Evolutionary conservation across 2,113 vertebrate genomes (phyloP).

Genomic region (Labeo rohita): DNA sequence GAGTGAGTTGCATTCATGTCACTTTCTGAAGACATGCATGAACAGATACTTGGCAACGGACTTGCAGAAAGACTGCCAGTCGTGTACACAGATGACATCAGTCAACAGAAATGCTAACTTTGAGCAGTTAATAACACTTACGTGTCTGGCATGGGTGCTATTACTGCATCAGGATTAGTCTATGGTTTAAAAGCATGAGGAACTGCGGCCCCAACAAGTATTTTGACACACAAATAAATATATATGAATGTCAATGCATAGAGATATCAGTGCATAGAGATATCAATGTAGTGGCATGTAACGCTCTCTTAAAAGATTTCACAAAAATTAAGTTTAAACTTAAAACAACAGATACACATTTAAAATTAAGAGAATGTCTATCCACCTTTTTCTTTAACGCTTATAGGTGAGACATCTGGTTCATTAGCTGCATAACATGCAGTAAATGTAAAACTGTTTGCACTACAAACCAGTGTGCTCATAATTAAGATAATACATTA

Average conservation of each 20-base stretch:
- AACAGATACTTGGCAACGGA: conserved; percentile 44
- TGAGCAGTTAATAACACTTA: conserved; percentile 1
- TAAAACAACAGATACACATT: neutral
- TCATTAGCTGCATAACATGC: no score
- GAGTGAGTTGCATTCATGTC: conserved; percentile 34
- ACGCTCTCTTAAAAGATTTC: neutral
- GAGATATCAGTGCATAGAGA: neutral
- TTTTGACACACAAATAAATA: neutral
- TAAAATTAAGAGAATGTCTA: neutral
- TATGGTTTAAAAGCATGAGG: neutral
- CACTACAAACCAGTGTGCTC: no score
- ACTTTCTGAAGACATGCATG: conserved; percentile 33
- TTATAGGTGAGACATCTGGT: no score
- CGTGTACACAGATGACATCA: conserved; percentile 40
- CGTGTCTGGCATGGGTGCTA: conserved; percentile 7
- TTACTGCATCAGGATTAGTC: neutral
- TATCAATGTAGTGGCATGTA: neutral
- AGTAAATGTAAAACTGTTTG: no score
- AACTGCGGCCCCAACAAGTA: neutral
- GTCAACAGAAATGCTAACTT: conserved; percentile 37
- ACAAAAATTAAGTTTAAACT: neutral
- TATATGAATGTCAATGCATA: neutral
- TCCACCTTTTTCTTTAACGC: no score
- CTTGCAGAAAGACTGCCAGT: conserved; percentile 8
- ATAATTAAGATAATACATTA: no score